A percentile compares a stretch with the other conserved stretches of the same genome.
Evolutionary conservation across 2,888 invertebrate genomes (phyloP).

Genomic region (Monoplex corrugatus): DNA sequence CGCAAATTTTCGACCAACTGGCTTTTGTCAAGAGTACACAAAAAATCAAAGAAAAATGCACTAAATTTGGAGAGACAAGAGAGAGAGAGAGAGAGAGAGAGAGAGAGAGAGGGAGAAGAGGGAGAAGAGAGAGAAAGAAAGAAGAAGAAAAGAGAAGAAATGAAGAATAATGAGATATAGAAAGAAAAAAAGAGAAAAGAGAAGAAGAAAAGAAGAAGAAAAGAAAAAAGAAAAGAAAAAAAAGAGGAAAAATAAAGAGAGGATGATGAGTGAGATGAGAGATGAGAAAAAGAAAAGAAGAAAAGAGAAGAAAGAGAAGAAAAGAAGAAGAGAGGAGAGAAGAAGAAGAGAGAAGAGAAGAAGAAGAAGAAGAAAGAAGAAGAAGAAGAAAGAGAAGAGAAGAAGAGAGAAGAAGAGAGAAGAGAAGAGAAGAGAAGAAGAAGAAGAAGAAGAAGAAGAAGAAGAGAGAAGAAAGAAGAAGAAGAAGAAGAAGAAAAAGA

Average conservation of each 20-base stretch:
- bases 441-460: neutral
- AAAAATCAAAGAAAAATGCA: neutral
- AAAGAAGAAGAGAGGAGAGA: neutral
- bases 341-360: neutral
- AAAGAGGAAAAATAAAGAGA: neutral
- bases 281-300: neutral
- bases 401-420: neutral
- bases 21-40: no score
- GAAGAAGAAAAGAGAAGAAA: no score
- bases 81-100: neutral
- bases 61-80: neutral
- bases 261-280: no score
- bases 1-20: no score
- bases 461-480: neutral
- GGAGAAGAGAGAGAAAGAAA: no score
- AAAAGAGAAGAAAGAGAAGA: neutral
- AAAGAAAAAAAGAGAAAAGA: neutral
- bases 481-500: neutral
- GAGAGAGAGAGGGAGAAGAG: neutral
- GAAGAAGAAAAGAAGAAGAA: neutral
- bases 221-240: neutral
- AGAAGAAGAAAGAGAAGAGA: neutral
- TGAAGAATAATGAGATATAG: neutral
- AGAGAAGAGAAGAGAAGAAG: neutral
- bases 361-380: neutral